Conservation (phyloP, 2,888 invertebrate species). For the Troglohyphantes excavatus region DNA sequence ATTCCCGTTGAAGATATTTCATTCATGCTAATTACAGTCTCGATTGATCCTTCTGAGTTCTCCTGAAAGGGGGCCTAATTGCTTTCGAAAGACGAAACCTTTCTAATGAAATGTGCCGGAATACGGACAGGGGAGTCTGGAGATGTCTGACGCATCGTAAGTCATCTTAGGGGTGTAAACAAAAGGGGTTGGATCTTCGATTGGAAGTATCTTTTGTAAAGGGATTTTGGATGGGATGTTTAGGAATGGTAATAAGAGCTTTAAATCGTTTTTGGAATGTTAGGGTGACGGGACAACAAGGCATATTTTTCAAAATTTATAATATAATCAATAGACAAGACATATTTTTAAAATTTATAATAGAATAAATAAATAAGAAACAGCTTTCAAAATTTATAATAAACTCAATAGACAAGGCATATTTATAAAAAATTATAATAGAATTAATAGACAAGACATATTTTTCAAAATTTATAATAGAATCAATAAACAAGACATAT, state of each 20-base stretch:
- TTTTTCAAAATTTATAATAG: no score
- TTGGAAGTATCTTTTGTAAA: neutral
- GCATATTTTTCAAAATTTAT: no score
- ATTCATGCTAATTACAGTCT: conserved; percentile 38
- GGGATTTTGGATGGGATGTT: neutral
- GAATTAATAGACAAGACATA: no score
- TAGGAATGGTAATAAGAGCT: neutral
- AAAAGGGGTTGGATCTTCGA: neutral
- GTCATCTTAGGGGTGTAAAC: neutral
- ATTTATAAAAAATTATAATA: no score
- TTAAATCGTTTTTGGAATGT: no score
- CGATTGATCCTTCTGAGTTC: conserved; percentile 7
- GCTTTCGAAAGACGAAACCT: neutral
- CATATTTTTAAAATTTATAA: no score
- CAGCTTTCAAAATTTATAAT: no score
- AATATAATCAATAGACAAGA: no score
- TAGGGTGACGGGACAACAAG: no score
- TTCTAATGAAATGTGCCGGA: neutral
- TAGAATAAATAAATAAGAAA: no score
- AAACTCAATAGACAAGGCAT: no score
- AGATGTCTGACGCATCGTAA: neutral
- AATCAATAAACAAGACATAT: no score
- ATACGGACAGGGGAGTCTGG: neutral
- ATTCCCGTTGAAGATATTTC: conserved; percentile 31
- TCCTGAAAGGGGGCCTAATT: neutral